phyloP scores from a whole-genome alignment of 1,140 invertebrate genomes.

The Orussus abietinus region DNA sequence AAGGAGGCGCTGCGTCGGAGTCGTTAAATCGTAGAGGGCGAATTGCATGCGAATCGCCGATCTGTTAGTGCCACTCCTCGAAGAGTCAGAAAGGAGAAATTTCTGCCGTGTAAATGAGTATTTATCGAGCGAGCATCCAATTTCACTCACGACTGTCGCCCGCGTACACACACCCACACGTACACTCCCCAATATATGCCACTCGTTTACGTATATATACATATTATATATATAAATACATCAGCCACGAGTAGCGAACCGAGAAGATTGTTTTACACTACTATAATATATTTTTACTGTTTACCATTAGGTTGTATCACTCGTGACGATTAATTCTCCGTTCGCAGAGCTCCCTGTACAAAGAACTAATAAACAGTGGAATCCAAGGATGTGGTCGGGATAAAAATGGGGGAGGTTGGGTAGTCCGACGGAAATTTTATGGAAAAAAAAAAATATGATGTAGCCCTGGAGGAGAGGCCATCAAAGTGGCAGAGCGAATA shows the following conservation, averaged over 20 bases:
- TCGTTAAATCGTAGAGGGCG: too few species aligned
- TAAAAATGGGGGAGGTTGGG: too few species aligned
- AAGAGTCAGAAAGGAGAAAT: slow-evolving; percentile 6
- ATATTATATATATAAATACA: too few species aligned
- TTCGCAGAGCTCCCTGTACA: slow-evolving; percentile 42
- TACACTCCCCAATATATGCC: too few species aligned
- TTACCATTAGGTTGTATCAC: slow-evolving; percentile 21
- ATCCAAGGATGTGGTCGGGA: slow-evolving; percentile 20
- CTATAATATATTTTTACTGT: slow-evolving; percentile 32
- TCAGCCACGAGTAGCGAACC: too few species aligned
- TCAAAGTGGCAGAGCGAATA: too few species aligned
- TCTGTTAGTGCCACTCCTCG: slow-evolving; percentile 10
- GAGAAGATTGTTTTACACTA: slow-evolving; percentile 31
- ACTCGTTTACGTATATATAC: slow-evolving; percentile 28
- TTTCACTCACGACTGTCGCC: slow-evolving; percentile 43
- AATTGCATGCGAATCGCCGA: slow-evolving; percentile 15
- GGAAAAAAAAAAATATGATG: too few species aligned
- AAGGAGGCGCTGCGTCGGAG: too few species aligned
- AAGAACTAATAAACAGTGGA: slow-evolving; percentile 40
- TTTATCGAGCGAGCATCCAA: slow-evolving; percentile 35
- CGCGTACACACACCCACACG: too few species aligned
- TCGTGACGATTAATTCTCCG: slow-evolving; percentile 18
- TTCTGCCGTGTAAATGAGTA: slow-evolving; percentile 1
- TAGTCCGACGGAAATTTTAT: too few species aligned
- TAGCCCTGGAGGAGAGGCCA: too few species aligned